Evolutionary conservation across 2,113 vertebrate species (phyloP).

Genomic region (Rhabdornis inornatus): DNA sequence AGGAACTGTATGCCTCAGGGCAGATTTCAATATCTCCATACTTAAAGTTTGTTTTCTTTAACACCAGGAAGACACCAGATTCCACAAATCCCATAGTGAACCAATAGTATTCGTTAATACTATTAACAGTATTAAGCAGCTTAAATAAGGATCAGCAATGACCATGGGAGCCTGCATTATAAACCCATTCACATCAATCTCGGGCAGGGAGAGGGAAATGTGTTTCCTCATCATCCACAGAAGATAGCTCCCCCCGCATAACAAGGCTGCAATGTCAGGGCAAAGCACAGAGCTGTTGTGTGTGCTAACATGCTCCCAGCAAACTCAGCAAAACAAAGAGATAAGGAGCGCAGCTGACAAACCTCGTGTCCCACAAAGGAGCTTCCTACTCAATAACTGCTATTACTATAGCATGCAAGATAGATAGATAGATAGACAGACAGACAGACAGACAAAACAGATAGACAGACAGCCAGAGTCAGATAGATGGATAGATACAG

Average conservation of each 20-base stretch:
- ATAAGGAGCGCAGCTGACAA: not conserved
- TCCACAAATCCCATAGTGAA: not conserved
- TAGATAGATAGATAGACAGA: too few species aligned
- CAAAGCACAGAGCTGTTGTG: not conserved
- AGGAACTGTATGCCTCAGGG: not conserved
- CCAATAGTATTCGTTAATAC: not conserved
- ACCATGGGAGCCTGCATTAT: not conserved
- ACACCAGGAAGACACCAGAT: not conserved
- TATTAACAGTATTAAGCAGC: not conserved
- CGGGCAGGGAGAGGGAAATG: not conserved
- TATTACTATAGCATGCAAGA: not conserved
- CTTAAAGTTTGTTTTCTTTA: not conserved
- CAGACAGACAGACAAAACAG: rapidly evolving
- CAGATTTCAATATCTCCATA: not conserved
- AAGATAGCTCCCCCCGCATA: rapidly evolving
- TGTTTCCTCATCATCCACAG: not conserved
- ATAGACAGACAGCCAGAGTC: rapidly evolving
- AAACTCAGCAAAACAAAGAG: not conserved
- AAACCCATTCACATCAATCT: not conserved
- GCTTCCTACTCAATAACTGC: not conserved
- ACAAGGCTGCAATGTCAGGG: not conserved
- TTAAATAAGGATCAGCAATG: not conserved
- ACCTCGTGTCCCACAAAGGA: rapidly evolving
- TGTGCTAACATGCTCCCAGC: not conserved
- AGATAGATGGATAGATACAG: not conserved